Base-by-base conservation (phyloP, 1,140 invertebrate species). In the Triops cancriformis region DNA sequence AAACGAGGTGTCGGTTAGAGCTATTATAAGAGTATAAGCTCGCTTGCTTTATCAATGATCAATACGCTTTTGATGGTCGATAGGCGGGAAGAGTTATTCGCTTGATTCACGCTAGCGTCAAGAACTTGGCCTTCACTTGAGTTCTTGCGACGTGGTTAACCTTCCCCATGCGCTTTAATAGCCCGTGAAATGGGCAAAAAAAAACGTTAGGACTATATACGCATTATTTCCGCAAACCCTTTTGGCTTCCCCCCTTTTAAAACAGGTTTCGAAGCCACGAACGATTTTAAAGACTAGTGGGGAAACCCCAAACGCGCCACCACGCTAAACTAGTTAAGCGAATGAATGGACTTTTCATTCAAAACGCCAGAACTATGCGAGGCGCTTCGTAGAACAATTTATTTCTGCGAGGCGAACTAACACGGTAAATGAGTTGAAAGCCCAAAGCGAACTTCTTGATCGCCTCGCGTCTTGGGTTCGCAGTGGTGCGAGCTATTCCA, bases 41-140 rank as follows among this genome's bases (percentile, higher is more conserved):
- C 14, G 51, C 18, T 37, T 5, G 51, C 51, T 64, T 64, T 64
- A 64, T 64, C 51, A 64, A 64, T 64, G 51, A 64, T 64, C 51
- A 64, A 64, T 64, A 64, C 51, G 51, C 51, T 23, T 37, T 64
- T 64, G 51, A 23, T 64, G 51, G 51, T 64, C 51, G 51, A 64
- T 64, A n/a, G 51, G n/a, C n/a, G n/a, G 51, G 51, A 64, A 64
- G 31, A 64, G 51, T 64, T 64, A 64, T 64, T 64, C 51, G 1
- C 51, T 64, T 64, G 10, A 64, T 18, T 64, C 51, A 64, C 23
- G 51, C 51, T 14, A 64, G 6, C 10, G 51, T n/a, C 51, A 23
- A 64, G 23, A 64, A 64, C 23, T 64, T 64, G 51, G n/a, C 14
- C 51, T 64, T 64, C 23, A 64, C 23, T 23, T 64, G n/a, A 18